A percentile compares a stretch with the other conserved stretches of the same genome.
phyloP scores from a whole-genome alignment of 2,113 vertebrate genomes.

The Anas platyrhynchos region DNA sequence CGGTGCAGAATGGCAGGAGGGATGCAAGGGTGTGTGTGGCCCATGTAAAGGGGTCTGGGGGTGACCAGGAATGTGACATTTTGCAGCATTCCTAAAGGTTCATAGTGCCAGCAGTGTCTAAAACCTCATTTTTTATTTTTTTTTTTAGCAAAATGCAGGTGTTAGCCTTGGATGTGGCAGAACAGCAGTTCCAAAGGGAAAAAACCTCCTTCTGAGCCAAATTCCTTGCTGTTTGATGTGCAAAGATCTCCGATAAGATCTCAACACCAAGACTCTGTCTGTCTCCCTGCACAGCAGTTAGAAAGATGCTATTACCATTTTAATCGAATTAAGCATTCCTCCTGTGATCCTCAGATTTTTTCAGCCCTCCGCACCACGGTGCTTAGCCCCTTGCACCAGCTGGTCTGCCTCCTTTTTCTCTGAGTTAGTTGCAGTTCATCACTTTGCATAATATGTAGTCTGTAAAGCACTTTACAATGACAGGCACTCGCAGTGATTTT shows the following conservation, averaged over 20 bases:
- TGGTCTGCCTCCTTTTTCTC: neutral
- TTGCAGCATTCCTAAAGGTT: neutral
- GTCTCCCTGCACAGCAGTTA: neutral
- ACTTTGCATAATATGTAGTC: neutral
- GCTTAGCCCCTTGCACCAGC: neutral
- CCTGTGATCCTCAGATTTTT: neutral
- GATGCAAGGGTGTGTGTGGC: neutral
- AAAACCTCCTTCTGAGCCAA: neutral
- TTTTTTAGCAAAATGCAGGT: neutral
- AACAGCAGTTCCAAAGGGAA: neutral
- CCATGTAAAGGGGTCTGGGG: rapidly evolving
- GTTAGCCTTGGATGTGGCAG: neutral
- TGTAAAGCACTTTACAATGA: neutral
- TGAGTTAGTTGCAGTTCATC: neutral
- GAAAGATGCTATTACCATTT: neutral
- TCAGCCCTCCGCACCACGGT: neutral
- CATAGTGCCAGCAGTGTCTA: neutral
- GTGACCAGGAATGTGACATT: neutral
- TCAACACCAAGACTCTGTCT: neutral
- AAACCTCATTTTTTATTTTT: neutral
- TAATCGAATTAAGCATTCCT: neutral
- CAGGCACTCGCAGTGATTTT: neutral
- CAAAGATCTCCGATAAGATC: neutral
- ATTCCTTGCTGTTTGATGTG: conserved; percentile 4
- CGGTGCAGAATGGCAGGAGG: rapidly evolving